Base-by-base conservation (phyloP, 1,140 invertebrate species). In the Neodiprion pinetum region DNA sequence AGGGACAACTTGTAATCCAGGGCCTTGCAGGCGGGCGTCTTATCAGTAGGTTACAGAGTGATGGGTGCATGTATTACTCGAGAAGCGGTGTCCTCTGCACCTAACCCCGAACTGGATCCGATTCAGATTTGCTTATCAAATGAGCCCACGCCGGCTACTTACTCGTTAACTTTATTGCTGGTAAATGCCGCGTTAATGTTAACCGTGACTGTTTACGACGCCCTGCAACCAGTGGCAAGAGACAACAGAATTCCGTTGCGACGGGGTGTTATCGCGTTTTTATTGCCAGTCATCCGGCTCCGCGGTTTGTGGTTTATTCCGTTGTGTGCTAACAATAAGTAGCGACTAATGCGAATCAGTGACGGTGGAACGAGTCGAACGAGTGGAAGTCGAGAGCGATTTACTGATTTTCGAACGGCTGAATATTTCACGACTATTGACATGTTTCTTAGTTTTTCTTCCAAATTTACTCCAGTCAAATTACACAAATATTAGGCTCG, bases 81-180 rank as follows among this genome's bases (percentile, higher is more conserved):
- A 69, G 17, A 69, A 11, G 17, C 14, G 21, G 67, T 21, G 12
- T 23, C 11, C 11, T 61, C 53, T 17, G 11, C 53, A 11, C 9
- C 53, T 9, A 61, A 61, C 53, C 53, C 53, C 53, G 1, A 17
- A 65, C 67, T 69, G 67, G 40, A 47, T 5, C 67, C 21, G 40
- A 23, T 69, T 23, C 3, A 14, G 67, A 69, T 69, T 69, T 69
- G 67, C 67, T 69, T 69, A 69, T 69, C 67, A 69, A 69, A 69
- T 14, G 7, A 69, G 67, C 67, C 7, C 14, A 23, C 40, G 8
- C 11, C 67, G 21, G 67, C 67, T 11, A 69, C 14, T 47, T 14
- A 65, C 7, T 65, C 7, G 17, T 65, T 3, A 65, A 65, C 61
- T 65, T 65, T 65, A 65, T 21, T 17, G 61, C 67, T 69, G 11